A percentile compares a stretch with the other conserved stretches of the same genome.
phyloP scores from a whole-genome alignment of 2,888 invertebrate genomes.

The Xylota segnis region DNA sequence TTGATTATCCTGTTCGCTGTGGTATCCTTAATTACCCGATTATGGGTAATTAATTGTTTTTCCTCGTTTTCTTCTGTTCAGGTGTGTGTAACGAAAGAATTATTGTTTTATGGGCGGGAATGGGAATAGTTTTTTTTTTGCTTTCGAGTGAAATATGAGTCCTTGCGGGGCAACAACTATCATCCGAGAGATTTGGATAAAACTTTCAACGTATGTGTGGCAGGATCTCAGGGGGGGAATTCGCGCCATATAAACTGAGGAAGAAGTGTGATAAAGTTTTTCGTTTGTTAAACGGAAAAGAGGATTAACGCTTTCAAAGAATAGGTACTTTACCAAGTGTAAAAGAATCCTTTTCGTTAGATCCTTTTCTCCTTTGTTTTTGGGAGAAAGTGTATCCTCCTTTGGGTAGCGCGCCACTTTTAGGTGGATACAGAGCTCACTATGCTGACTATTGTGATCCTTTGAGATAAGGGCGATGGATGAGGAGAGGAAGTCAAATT shows the following conservation, averaged over 20 bases:
- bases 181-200: neutral
- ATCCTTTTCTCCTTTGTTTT: slow-evolving; percentile 3
- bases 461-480: neutral
- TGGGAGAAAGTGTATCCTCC: neutral
- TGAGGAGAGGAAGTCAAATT: neutral
- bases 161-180: neutral
- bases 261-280: slow-evolving; percentile 9
- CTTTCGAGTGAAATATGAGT: slow-evolving; percentile 4
- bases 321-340: slow-evolving; percentile 14
- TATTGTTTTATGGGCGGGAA: slow-evolving; percentile 7
- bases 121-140: neutral
- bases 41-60: slow-evolving; percentile 41
- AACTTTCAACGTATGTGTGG: slow-evolving; percentile 5
- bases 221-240: slow-evolving; percentile 1
- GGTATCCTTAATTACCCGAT: slow-evolving; percentile 56
- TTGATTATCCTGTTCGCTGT: slow-evolving; percentile 40
- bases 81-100: neutral
- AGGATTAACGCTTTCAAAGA: slow-evolving; percentile 11
- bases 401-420: neutral
- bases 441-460: slow-evolving; percentile 16
- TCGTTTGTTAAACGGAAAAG: neutral
- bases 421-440: slow-evolving; percentile 2
- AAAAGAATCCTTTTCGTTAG: slow-evolving; percentile 10
- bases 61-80: neutral
- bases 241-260: neutral